A percentile compares a stretch with the other conserved stretches of the same genome.
These are phyloP conservation scores for Helicoverpa assulta DNA, from an alignment of 2,888 invertebrate genomes.

Conservation along the genomic window DNA sequence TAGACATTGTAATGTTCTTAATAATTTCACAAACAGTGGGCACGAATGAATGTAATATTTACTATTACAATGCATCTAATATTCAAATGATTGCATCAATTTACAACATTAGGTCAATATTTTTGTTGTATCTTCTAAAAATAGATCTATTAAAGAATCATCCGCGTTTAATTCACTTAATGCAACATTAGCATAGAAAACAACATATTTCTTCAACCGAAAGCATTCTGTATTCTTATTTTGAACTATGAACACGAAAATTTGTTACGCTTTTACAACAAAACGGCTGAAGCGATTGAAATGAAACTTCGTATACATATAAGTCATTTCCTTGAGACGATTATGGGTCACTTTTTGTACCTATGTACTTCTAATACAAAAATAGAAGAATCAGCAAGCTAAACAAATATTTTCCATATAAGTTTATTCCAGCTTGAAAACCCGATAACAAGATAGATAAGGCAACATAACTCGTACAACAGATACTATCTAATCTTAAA, in stretches of 20 bases:
- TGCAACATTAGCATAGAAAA: background rate
- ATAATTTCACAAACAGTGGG: slow-evolving; percentile 41
- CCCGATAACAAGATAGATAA: background rate
- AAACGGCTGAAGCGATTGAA: too few species aligned
- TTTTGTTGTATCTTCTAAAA: background rate
- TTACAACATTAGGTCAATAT: slow-evolving; percentile 18
- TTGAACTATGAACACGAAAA: too few species aligned
- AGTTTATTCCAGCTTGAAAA: too few species aligned
- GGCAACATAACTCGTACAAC: slow-evolving; percentile 16
- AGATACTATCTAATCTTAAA: slow-evolving; percentile 35
- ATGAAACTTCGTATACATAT: too few species aligned
- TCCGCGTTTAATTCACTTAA: background rate
- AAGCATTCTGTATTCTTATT: too few species aligned
- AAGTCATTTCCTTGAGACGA: too few species aligned
- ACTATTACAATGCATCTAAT: slow-evolving; percentile 9
- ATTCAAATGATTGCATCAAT: slow-evolving; percentile 30
- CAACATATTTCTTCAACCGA: too few species aligned
- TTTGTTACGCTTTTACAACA: too few species aligned
- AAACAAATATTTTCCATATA: too few species aligned
- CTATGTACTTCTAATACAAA: too few species aligned
- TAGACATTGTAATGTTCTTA: slow-evolving; percentile 42
- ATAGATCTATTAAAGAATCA: background rate
- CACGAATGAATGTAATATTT: slow-evolving; percentile 29
- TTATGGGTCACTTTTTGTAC: too few species aligned
- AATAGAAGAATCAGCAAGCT: too few species aligned